phyloP scores from a whole-genome alignment of 2,888 invertebrate genomes.

The Abrostola tripartita region DNA sequence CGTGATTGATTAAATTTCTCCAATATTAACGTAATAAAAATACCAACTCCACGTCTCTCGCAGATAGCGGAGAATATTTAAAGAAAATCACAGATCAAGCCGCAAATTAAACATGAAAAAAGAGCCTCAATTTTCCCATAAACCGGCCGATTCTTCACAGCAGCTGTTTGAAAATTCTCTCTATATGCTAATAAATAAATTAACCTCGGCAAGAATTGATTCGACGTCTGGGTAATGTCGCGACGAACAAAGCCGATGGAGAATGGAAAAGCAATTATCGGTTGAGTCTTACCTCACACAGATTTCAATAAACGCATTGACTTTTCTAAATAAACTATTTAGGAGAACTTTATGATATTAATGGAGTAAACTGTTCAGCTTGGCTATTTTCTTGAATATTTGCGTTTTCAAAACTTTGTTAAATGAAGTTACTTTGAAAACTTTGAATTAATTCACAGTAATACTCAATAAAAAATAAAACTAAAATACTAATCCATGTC shows the following conservation, averaged over 20 bases:
- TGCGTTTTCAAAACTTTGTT: too few species aligned
- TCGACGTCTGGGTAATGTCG: slow-evolving; percentile 73
- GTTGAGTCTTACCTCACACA: slow-evolving; percentile 55
- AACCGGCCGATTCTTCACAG: slow-evolving; percentile 50
- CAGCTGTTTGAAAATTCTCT: slow-evolving; percentile 68
- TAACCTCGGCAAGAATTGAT: slow-evolving; percentile 73
- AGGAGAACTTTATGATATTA: not conserved
- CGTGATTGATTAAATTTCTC: slow-evolving; percentile 24
- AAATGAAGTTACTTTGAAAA: too few species aligned
- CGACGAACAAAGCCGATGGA: slow-evolving; percentile 63
- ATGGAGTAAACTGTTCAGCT: too few species aligned
- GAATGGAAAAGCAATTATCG: slow-evolving; percentile 77
- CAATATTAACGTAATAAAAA: slow-evolving; percentile 9
- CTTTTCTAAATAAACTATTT: slow-evolving; percentile 49
- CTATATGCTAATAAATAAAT: slow-evolving; percentile 83
- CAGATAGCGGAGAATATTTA: slow-evolving; percentile 16
- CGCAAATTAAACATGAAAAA: slow-evolving; percentile 47
- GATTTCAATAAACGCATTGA: slow-evolving; percentile 63
- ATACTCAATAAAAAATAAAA: too few species aligned
- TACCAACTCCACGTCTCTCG: not conserved
- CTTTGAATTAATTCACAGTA: too few species aligned
- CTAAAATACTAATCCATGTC: too few species aligned
- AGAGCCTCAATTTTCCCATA: slow-evolving; percentile 47
- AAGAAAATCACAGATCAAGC: slow-evolving; percentile 23
- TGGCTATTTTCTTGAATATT: too few species aligned